Evolutionary conservation across 2,888 invertebrate genomes (phyloP).

Genomic region (Drosophila barbarae): DNA sequence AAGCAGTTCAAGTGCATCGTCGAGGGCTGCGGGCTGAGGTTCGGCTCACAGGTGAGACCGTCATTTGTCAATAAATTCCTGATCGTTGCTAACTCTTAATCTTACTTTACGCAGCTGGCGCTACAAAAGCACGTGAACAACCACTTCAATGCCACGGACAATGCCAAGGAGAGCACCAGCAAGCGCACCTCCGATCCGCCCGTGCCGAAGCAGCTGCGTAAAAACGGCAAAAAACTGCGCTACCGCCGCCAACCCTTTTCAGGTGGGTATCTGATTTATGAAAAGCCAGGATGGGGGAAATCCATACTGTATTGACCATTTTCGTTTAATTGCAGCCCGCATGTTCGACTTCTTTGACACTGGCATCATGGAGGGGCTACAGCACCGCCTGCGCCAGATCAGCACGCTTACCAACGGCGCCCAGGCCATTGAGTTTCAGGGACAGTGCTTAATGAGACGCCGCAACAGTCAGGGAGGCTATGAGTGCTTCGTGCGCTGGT

Average conservation of each 20-base stretch:
- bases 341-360: conserved; percentile 96
- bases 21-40: conserved; percentile 93
- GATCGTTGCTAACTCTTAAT: background rate
- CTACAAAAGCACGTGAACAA: conserved; percentile 95
- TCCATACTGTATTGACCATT: background rate
- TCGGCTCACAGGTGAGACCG: conserved; percentile 88
- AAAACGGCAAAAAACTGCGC: conserved; percentile 93
- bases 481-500: conserved; percentile 90
- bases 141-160: conserved; percentile 87
- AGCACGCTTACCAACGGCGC: conserved; percentile 84
- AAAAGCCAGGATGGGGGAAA: too few relatives aligned
- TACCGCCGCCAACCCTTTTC: conserved; percentile 93
- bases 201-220: conserved; percentile 88
- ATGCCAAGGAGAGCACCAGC: conserved; percentile 80
- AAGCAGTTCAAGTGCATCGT: conserved; percentile 98
- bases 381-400: conserved; percentile 87
- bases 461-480: conserved; percentile 83
- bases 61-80: too few relatives aligned
- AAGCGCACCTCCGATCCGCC: conserved; percentile 88
- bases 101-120: conserved; percentile 79
- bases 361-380: conserved; percentile 94
- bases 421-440: conserved; percentile 86
- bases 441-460: conserved; percentile 85
- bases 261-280: conserved; percentile 82
- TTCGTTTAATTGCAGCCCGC: conserved; percentile 84